phyloP scores from a whole-genome alignment of 1,140 invertebrate genomes.

The Drosophila sechellia region DNA sequence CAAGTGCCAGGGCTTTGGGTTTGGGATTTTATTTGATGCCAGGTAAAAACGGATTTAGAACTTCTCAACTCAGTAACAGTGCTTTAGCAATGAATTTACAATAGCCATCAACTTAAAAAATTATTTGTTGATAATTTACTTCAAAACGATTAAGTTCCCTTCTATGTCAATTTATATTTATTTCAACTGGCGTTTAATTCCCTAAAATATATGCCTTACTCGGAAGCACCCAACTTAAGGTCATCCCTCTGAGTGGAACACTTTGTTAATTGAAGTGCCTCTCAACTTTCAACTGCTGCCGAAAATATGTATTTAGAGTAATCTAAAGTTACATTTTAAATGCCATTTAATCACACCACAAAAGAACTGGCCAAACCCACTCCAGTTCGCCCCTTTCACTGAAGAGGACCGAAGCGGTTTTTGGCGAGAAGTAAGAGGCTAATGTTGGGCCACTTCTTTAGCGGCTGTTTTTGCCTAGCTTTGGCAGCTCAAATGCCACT shows the following conservation, averaged over 20 bases:
- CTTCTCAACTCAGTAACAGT: not conserved
- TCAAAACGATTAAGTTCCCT: not conserved
- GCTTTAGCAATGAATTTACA: not conserved
- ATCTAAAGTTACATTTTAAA: slow-evolving; percentile 76
- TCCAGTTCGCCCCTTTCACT: slow-evolving; percentile 12
- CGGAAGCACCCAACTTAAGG: slow-evolving; percentile 2
- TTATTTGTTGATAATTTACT: not conserved
- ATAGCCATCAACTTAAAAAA: not conserved
- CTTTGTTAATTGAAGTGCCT: slow-evolving; percentile 33
- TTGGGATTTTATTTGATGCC: not conserved
- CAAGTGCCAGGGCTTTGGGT: slow-evolving; percentile 11
- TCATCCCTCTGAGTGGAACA: slow-evolving; percentile 13
- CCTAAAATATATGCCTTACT: not conserved
- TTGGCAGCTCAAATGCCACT: slow-evolving; percentile 72
- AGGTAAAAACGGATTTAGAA: not conserved
- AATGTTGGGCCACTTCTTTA: slow-evolving; percentile 38
- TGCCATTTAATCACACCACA: slow-evolving; percentile 80
- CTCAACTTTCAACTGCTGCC: slow-evolving; percentile 19
- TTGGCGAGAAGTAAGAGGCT: slow-evolving; percentile 51
- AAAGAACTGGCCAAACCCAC: slow-evolving; percentile 62
- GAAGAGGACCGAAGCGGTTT: not conserved
- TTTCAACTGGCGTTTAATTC: not conserved
- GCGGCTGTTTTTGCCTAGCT: slow-evolving; percentile 40
- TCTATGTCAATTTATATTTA: not conserved
- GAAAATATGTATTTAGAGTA: slow-evolving; percentile 59